phyloP scores from a whole-genome alignment of 1,140 invertebrate species.

The Zaprionus lachaisei region DNA sequence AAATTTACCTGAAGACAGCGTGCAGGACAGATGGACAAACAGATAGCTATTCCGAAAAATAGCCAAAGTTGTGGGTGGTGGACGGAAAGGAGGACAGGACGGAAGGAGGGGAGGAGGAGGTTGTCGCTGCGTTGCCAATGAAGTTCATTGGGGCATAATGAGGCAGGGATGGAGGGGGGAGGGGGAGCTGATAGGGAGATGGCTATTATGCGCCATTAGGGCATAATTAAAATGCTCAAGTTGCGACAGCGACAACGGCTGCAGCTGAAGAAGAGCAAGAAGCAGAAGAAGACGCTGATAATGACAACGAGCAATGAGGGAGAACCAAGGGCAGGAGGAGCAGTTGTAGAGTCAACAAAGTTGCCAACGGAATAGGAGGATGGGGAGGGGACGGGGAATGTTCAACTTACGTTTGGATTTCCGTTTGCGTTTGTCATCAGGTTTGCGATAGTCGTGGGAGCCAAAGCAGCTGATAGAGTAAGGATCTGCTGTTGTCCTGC shows the following conservation, averaged over 20 bases:
- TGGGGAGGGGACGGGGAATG: background rate
- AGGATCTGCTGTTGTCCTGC: background rate
- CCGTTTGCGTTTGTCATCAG: conserved; percentile 34
- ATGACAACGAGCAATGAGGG: background rate
- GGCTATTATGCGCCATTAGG: conserved; percentile 82
- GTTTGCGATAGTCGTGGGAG: conserved; percentile 27
- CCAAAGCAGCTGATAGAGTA: conserved; percentile 30
- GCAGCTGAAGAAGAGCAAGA: background rate
- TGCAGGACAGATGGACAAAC: conserved; percentile 34
- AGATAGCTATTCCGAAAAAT: conserved; percentile 61
- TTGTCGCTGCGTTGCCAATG: conserved; percentile 43
- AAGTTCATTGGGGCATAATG: conserved; percentile 50
- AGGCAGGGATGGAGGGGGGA: conserved; percentile 7
- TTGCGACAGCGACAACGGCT: conserved; percentile 36
- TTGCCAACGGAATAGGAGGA: background rate
- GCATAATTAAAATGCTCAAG: conserved; percentile 84
- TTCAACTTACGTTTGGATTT: conserved; percentile 20
- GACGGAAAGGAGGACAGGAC: background rate
- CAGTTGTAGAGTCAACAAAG: background rate
- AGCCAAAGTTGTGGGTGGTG: conserved; percentile 50
- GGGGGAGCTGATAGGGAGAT: conserved; percentile 24
- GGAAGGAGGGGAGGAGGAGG: background rate
- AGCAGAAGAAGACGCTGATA: conserved; percentile 34
- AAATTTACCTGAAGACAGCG: conserved; percentile 74
- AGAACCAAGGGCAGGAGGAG: background rate